These are phyloP conservation scores for Pangasius sanitwongsei DNA, from an alignment of 2,797 vertebrate species.

Conservation along the genomic window DNA sequence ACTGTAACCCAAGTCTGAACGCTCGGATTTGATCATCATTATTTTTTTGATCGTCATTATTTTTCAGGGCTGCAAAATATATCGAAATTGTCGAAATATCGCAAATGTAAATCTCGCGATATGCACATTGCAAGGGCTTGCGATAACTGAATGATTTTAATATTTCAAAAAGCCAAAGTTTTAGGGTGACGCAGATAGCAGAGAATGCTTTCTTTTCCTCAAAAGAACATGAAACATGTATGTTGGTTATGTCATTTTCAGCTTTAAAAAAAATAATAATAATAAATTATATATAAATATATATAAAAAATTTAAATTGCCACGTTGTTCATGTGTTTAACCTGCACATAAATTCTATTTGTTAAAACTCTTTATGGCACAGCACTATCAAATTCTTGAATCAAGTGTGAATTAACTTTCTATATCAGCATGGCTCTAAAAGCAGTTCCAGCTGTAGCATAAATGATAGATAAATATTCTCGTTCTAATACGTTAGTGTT, in stretches of 20 bases:
- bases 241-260: no score
- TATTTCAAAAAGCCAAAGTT: no score
- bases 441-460: background rate
- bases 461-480: background rate
- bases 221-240: no score
- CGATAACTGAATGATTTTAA: no score
- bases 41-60: background rate
- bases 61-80: background rate
- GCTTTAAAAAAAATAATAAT: no score
- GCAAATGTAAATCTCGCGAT: no score
- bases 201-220: no score
- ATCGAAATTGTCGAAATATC: no score
- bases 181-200: no score
- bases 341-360: background rate
- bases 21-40: background rate
- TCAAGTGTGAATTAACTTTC: background rate
- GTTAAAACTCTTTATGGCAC: background rate
- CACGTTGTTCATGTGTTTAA: background rate
- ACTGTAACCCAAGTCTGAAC: background rate
- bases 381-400: background rate
- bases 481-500: background rate
- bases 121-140: no score
- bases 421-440: background rate
- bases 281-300: no score
- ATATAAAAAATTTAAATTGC: no score